A percentile compares a stretch with the other conserved stretches of the same genome.
Conservation (phyloP, 2,888 invertebrate genomes). For the Trimorus sp. region DNA sequence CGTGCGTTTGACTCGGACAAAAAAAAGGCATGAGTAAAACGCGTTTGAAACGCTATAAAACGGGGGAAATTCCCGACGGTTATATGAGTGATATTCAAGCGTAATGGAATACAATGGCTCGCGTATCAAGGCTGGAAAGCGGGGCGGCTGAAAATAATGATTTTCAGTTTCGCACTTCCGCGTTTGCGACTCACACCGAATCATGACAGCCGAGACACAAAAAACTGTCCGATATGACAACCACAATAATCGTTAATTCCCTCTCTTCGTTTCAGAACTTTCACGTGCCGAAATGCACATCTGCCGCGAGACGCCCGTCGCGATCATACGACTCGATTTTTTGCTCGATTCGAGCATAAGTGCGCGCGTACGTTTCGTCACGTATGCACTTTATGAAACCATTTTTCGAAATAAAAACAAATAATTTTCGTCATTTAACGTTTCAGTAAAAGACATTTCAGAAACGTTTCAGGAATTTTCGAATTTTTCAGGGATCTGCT, state of each 20-base stretch:
- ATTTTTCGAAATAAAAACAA: too few relatives aligned
- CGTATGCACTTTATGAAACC: too few relatives aligned
- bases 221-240: slow-evolving; percentile 61
- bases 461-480: too few relatives aligned
- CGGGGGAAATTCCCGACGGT: neutral
- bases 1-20: too few relatives aligned
- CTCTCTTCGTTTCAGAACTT: slow-evolving; percentile 57
- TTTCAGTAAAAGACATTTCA: too few relatives aligned
- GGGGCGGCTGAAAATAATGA: slow-evolving; percentile 33
- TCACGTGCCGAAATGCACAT: slow-evolving; percentile 57
- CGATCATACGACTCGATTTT: slow-evolving; percentile 14
- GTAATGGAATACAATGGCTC: slow-evolving; percentile 38
- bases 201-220: slow-evolving; percentile 58
- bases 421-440: too few relatives aligned
- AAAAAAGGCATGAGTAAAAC: neutral
- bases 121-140: slow-evolving; percentile 45
- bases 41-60: neutral
- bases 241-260: slow-evolving; percentile 65
- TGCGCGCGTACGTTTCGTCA: too few relatives aligned
- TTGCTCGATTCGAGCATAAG: neutral
- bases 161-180: slow-evolving; percentile 54
- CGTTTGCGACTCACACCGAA: slow-evolving; percentile 45
- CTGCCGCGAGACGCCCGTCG: slow-evolving; percentile 32
- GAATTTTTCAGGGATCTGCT: too few relatives aligned
- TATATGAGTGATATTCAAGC: slow-evolving; percentile 26